A percentile compares a stretch with the other conserved stretches of the same genome.
Evolutionary conservation across 2,888 invertebrate genomes (phyloP).

Genomic region (Pyrgus malvae): DNA sequence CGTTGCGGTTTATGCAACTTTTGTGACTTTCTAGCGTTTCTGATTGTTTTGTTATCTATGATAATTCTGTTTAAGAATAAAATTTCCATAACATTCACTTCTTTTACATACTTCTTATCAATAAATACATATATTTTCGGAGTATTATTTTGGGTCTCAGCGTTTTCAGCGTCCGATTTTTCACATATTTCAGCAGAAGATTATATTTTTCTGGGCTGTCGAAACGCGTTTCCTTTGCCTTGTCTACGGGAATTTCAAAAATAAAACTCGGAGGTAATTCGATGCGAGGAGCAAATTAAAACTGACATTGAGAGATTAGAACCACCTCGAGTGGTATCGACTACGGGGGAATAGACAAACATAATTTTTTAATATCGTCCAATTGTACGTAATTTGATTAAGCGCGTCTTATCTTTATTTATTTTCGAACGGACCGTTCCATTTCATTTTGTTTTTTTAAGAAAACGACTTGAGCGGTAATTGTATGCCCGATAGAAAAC

Average conservation of each 20-base stretch:
- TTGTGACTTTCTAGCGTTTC: not conserved
- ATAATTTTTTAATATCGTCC: constrained; percentile 42
- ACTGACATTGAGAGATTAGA: constrained; percentile 80
- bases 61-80: not conserved
- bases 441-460: constrained; percentile 6
- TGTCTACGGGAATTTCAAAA: constrained; percentile 61
- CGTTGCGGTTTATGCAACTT: constrained; percentile 12
- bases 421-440: constrained; percentile 19
- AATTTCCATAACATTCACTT: not conserved
- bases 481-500: not conserved
- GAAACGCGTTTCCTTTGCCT: constrained; percentile 69
- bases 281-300: constrained; percentile 76
- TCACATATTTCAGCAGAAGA: constrained; percentile 46
- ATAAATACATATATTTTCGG: not conserved
- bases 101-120: not conserved
- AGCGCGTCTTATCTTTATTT: constrained; percentile 24
- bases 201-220: constrained; percentile 55
- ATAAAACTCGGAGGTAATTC: constrained; percentile 77
- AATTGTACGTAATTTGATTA: constrained; percentile 53
- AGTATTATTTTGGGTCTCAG: not conserved
- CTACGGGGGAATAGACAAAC: constrained; percentile 47
- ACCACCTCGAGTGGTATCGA: constrained; percentile 59
- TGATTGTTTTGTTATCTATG: not conserved
- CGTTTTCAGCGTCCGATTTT: constrained; percentile 27
- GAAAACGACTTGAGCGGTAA: not conserved